Conservation (phyloP, 1,140 invertebrate species). For the Hesperophylax magnus region DNA sequence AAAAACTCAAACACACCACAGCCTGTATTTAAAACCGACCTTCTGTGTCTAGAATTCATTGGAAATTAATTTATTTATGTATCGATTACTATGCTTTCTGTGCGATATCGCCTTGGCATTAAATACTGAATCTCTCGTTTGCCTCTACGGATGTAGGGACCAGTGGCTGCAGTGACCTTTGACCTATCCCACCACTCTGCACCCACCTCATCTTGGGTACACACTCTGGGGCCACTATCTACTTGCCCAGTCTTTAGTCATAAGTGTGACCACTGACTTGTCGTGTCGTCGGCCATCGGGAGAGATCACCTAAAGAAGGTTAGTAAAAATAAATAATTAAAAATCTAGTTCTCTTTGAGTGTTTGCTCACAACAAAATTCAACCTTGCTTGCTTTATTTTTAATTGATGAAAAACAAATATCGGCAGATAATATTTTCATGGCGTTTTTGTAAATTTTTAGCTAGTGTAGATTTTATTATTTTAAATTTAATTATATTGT, state of each 20-base stretch:
- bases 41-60: neutral
- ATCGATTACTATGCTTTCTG: constrained; percentile 22
- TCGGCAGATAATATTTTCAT: no score
- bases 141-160: neutral
- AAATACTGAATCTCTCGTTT: constrained; percentile 10
- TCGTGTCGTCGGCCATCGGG: neutral
- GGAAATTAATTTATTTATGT: constrained; percentile 5
- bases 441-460: no score
- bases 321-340: neutral
- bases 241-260: neutral
- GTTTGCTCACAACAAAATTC: neutral
- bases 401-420: no score
- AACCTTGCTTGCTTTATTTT: no score
- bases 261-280: neutral
- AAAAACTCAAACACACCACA: no score
- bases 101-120: constrained; percentile 39
- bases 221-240: no score
- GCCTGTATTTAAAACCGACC: neutral
- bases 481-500: no score
- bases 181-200: constrained; percentile 19
- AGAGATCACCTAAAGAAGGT: neutral
- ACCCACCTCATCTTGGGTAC: neutral
- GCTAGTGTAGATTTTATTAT: no score
- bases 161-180: constrained; percentile 26
- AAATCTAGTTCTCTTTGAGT: neutral